Evolutionary conservation across 2,113 vertebrate species (phyloP), one percentile per base, ranked within the genome.

Genomic region (Dolichallabes microphthalmus): DNA sequence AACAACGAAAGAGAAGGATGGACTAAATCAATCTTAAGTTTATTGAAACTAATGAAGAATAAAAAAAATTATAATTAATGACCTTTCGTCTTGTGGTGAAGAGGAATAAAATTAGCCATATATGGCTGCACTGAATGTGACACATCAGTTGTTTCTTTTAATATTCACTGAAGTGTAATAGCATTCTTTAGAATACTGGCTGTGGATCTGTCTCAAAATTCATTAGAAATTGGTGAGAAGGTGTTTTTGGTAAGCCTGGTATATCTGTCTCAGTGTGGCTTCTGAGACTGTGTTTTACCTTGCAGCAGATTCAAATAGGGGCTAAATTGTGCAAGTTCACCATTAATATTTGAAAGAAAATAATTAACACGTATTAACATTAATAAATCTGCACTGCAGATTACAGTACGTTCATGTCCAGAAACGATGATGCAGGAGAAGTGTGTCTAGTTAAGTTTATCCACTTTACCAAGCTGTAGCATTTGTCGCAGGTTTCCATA

Each of bases 11-110:
- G 7, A 61, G 20, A 4, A 25, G 6, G 69, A 13, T 20, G 7
- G 2, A 32, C n/a, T 20, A 57, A 32, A 19, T 20, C 8, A 32
- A 32, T 13, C 27, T 78, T 57, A 58, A 57, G 15, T 45, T 22
- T 78, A 57, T 78, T 78, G 17, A 78, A 53, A 20, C 27, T 57
- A 57, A 57, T 77, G n/a, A 78, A 78, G 53, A 78, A 78, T 57
- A 27, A 32, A 71, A 58, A 39, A 45, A 45, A 45, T 45, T 1
- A 35, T 35, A 8, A 39, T 39, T 39, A 45, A 45, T 6, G 45
- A 45, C 45, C 45, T 7, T 8, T 45, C 0, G 45, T 45, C 45
- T 3, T 74, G 0, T 74, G 39, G 22, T 50, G 69, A 73, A 25
- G 35, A 13, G 3, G 2, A 3, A 17, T 20, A 20, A 71, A 22